Base-by-base conservation (phyloP, 2,888 invertebrate genomes). In the Zele albiditarsus region DNA sequence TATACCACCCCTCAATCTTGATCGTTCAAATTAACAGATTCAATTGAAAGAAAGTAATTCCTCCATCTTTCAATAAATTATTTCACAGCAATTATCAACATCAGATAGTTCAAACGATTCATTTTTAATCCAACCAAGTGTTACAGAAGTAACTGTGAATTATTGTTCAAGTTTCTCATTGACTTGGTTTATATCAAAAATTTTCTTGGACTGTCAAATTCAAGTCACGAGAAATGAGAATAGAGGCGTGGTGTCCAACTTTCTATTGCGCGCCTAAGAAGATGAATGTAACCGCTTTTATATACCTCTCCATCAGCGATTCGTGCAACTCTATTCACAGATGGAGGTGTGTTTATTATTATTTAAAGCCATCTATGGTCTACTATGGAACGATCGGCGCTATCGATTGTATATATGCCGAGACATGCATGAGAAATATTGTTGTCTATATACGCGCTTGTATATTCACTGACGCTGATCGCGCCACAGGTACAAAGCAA, bases 241-340 rank as follows among this genome's bases (percentile, higher is more conserved):
- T 83, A 84, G 83, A 85, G 86, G 86, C 86, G 86, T 86, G 86
- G 86, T 84, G 80, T 31, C 12, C 12, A 12, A 38, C 68, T 75
- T 72, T 68, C 75, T 72, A 75, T 72, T 38, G 38, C 38, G 38
- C 63, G n/a, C 72, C 71, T 79, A 79, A 79, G 82, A 84, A 85
- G 84, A 85, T 83, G 84, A 81, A 85, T 84, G 86, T 80, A 8
- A 1, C n/a, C n/a, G 12, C 38, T 80, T 38, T 38, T 38, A 38
- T 80, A 82, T 83, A 85, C 84, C 82, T 84, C 82, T 77, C 77
- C 71, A 74, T 71, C 49, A 38, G 58, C 70, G 76, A 31, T 66
- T 69, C 72, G 66, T 66, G 67, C 71, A 60, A 71, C 3, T 31
- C 42, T 33, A 42, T 28, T 57, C 73, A n/a, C 42, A 62, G 16